Evolutionary conservation across 1,140 invertebrate species (phyloP), one percentile per base, ranked within the genome.

Genomic region (Spodoptera frugiperda): DNA sequence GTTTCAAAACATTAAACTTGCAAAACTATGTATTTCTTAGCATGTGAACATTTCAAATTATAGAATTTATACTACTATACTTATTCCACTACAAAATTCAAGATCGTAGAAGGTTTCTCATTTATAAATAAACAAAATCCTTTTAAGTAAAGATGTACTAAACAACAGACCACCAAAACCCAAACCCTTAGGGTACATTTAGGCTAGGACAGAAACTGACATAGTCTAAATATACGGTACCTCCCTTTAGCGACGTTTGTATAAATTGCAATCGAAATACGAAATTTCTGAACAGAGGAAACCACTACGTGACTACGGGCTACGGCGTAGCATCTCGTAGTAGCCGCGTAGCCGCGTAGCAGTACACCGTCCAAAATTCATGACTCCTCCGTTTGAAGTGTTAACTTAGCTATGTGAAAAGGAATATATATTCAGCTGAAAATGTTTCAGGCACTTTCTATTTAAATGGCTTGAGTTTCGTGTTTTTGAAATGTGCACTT

Each of bases 361-460:
- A 76, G 19, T 73, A 54, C 72, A 33, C 39, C 76, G 70, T 88
- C 72, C 78, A 85, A 86, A 89, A 88, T 88, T 86, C 88, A 89
- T 84, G 84, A 84, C 25, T 57, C 76, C 65, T 21, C 67, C 82
- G 79, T 86, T 87, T 87, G 82, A 87, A 82, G 81, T 85, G 84
- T 81, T 87, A 89, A 87, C 80, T 79, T 67, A 78, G 63, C 77
- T 71, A 75, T 76, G 48, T 80, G 82, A 83, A 83, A 86, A 72
- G 81, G 79, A 86, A 83, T 84, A 83, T 76, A 79, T 87, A 78
- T 84, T 71, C 59, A 80, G 67, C 79, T 82, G 76, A 78, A 78
- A 85, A 81, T 79, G 76, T 57, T 79, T 75, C 25, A 33, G 54
- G 19, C 39, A 44, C 49, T 77, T 54, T 39, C 4, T 1, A 48